Base-by-base conservation (phyloP, 2,888 invertebrate genomes). In the Zaprionus lineosus region DNA sequence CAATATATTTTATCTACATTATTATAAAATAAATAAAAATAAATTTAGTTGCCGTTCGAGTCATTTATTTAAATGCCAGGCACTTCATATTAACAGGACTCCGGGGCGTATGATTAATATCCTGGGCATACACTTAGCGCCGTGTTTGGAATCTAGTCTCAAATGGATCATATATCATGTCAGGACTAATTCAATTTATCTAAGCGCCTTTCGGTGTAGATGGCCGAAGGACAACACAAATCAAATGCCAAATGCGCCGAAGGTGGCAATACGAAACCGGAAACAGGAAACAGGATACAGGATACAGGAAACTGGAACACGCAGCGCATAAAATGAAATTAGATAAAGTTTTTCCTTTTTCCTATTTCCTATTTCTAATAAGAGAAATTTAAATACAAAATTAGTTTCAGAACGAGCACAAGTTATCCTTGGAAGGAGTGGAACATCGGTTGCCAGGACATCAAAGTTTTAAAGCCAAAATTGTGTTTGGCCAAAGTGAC, bases 121-220 rank as follows among this genome's bases (percentile, higher is more conserved):
- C 12, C 18, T n/a, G 12, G 24, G 16, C 11, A 36, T 24, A 43
- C 40, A 66, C 66, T 67, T 33, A 14, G 21, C 9, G 15, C 4
- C 12, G 15, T 44, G 26, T 36, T 11, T n/a, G 18, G 14, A 15
- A 34, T 9, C 52, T 40, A 47, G 6, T 15, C 19, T 37, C 29
- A 39, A 53, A 40, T 34, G 47, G 29, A 47, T 34, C 51, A 74
- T 82, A 64, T 82, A 74, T 83, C 79, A 75, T 64, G 52, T 46
- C 50, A 15, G 3, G 41, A 18, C 39, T 51, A 57, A 71, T 84
- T 76, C 77, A 79, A 78, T 85, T 85, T 76, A 48, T 31, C 21
- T 33, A 24, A 83, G 74, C 43, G 81, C 61, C 34, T 64, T 72
- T 73, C 36, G 50, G 19, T 78, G 71, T 74, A 21, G 28, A 14